These are phyloP conservation scores for Cephus sareptanus DNA, from an alignment of 2,888 invertebrate genomes.

Conservation along the genomic window DNA sequence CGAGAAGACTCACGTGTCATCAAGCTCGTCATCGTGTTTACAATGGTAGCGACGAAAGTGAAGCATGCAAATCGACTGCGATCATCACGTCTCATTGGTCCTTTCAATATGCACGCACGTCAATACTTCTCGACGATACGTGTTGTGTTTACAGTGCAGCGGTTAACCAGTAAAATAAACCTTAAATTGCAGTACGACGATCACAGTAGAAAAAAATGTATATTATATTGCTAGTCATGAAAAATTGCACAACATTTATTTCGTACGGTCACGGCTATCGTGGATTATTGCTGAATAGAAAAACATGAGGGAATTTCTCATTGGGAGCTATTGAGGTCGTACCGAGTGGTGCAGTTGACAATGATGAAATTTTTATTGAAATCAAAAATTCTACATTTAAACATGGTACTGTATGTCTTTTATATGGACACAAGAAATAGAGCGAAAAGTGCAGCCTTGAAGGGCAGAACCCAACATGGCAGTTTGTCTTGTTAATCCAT, in stretches of 20 bases:
- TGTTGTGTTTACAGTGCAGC: not conserved
- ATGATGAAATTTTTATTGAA: not conserved
- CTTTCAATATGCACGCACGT: not conserved
- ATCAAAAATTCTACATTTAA: not conserved
- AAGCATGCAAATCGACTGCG: not conserved
- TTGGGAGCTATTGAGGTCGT: not conserved
- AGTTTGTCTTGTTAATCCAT: too few relatives aligned
- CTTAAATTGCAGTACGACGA: not conserved
- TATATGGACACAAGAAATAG: slow-evolving; percentile 5
- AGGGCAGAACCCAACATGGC: not conserved
- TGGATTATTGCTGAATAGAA: not conserved
- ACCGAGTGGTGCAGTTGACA: not conserved
- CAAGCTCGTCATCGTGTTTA: not conserved
- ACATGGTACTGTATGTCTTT: not conserved
- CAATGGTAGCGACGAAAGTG: not conserved
- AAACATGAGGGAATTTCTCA: not conserved
- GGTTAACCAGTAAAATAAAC: not conserved
- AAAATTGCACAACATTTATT: not conserved
- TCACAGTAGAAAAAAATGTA: not conserved
- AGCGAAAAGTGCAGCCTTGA: slow-evolving; percentile 22
- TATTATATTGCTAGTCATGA: not conserved
- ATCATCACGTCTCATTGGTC: not conserved
- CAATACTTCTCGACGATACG: not conserved
- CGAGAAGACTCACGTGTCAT: not conserved
- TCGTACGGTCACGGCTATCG: not conserved